A percentile compares a stretch with the other conserved stretches of the same genome.
These are phyloP conservation scores for Brevipalpus yothersi DNA, from an alignment of 1,140 invertebrate species.

Conservation along the genomic window DNA sequence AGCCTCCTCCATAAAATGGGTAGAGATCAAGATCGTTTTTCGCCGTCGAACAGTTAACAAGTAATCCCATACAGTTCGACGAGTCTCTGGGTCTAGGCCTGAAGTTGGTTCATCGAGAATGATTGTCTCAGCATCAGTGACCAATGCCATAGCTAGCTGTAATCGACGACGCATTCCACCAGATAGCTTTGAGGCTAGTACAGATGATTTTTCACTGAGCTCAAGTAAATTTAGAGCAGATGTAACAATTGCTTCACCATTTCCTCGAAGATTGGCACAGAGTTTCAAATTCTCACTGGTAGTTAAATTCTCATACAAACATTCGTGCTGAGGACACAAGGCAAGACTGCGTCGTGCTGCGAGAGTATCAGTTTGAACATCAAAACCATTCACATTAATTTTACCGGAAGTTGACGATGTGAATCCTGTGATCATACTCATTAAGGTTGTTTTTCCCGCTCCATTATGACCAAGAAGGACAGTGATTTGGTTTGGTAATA, in stretches of 20 bases:
- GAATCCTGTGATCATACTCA: constrained; percentile 51
- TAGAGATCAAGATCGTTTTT: constrained; percentile 64
- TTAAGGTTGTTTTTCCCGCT: constrained; percentile 49
- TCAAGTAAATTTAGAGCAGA: constrained; percentile 23
- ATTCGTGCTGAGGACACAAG: constrained; percentile 53
- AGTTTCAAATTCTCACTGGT: constrained; percentile 13
- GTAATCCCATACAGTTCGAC: constrained; percentile 33
- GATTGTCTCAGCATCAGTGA: constrained; percentile 24
- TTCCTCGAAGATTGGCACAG: constrained; percentile 29
- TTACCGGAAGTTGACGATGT: constrained; percentile 37
- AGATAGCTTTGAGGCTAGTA: constrained; percentile 44
- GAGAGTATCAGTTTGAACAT: constrained; percentile 27
- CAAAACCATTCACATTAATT: constrained; percentile 39
- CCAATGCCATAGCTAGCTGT: constrained; percentile 58
- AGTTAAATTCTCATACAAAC: constrained; percentile 23
- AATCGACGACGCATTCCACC: constrained; percentile 67
- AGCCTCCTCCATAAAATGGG: constrained; percentile 96
- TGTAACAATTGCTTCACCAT: constrained; percentile 18
- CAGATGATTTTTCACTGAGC: constrained; percentile 30
- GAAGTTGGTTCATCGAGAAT: constrained; percentile 16
- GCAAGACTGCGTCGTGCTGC: constrained; percentile 42
- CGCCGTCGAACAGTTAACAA: constrained; percentile 16
- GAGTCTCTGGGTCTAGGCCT: constrained; percentile 28
- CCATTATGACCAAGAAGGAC: constrained; percentile 26
- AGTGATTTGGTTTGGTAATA: constrained; percentile 59